Evolutionary conservation across 2,888 invertebrate genomes (phyloP).

Genomic region (Cantharis nigra): DNA sequence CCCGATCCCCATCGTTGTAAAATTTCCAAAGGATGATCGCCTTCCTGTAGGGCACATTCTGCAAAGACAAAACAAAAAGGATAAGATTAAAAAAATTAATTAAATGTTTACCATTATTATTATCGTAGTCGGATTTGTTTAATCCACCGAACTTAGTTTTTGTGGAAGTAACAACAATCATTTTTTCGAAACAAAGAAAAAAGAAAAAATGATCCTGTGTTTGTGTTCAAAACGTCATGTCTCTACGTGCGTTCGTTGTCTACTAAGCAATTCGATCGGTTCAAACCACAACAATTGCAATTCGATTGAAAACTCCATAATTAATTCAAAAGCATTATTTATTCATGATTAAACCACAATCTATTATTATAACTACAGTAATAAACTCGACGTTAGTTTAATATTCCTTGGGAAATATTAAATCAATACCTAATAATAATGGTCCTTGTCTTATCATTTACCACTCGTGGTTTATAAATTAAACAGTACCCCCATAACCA

Average conservation of each 20-base stretch:
- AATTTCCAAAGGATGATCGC: conserved; percentile 66
- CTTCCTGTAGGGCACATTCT: conserved; percentile 66
- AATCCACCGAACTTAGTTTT: conserved; percentile 39
- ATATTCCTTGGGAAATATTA: not conserved
- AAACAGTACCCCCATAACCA: not conserved
- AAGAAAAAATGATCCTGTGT: not conserved
- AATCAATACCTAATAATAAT: conserved; percentile 7
- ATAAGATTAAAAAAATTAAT: too few relatives aligned
- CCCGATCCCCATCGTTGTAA: conserved; percentile 64
- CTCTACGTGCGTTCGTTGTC: not conserved
- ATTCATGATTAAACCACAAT: conserved; percentile 18
- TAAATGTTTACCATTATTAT: not conserved
- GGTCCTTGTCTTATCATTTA: not conserved
- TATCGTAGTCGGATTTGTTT: conserved; percentile 2
- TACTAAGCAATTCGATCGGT: conserved; percentile 25
- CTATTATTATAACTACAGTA: conserved; percentile 11
- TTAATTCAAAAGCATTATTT: conserved; percentile 23
- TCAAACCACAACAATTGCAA: conserved; percentile 7
- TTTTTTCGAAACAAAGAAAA: conserved; percentile 25
- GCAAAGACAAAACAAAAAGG: conserved; percentile 45
- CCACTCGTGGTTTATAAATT: not conserved
- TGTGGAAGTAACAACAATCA: conserved; percentile 49
- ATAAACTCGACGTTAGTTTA: not conserved
- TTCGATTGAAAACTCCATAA: conserved; percentile 25
- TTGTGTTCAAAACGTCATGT: not conserved